Percentiles rank a stretch among this genome's conserved stretches.
Conservation (phyloP, 2,113 vertebrate genomes). For the Indicator maculatus region DNA sequence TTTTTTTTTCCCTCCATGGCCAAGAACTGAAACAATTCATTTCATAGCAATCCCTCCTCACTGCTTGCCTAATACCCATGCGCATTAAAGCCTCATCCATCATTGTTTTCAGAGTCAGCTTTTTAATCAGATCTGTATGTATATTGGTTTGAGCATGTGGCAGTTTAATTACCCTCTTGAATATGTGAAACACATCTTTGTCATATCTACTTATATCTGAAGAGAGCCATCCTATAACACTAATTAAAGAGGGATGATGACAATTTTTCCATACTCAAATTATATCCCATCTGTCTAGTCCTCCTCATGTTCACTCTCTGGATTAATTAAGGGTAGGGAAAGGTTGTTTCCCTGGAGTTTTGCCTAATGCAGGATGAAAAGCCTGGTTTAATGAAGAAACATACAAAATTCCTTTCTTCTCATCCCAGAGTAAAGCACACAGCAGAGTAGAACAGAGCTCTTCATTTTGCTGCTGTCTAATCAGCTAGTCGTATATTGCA, state of each 20-base stretch:
- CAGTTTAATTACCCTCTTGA: conserved; percentile 77
- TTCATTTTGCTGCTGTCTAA: not conserved
- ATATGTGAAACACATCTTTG: conserved; percentile 75
- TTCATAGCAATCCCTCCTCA: not conserved
- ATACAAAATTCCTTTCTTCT: not conserved
- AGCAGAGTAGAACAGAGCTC: not conserved
- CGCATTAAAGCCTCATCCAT: conserved; percentile 66
- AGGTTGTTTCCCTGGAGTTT: conserved; percentile 64
- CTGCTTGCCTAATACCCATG: conserved; percentile 21
- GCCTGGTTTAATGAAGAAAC: conserved; percentile 54
- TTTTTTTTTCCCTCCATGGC: not conserved
- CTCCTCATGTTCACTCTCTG: conserved; percentile 57
- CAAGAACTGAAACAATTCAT: conserved; percentile 28
- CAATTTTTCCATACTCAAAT: conserved; percentile 69
- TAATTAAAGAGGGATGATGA: conserved; percentile 74
- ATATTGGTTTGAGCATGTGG: conserved; percentile 73
- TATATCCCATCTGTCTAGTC: conserved; percentile 71
- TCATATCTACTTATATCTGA: conserved; percentile 76
- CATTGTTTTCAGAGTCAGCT: conserved; percentile 66
- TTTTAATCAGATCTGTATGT: conserved; percentile 76
- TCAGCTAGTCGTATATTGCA: not conserved
- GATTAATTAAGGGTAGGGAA: conserved; percentile 71
- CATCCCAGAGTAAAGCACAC: not conserved
- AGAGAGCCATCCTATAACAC: conserved; percentile 64
- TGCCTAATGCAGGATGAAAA: conserved; percentile 38